A percentile compares a stretch with the other conserved stretches of the same genome.
Evolutionary conservation across 2,113 vertebrate species (phyloP).

Genomic region (Cebus imitator): DNA sequence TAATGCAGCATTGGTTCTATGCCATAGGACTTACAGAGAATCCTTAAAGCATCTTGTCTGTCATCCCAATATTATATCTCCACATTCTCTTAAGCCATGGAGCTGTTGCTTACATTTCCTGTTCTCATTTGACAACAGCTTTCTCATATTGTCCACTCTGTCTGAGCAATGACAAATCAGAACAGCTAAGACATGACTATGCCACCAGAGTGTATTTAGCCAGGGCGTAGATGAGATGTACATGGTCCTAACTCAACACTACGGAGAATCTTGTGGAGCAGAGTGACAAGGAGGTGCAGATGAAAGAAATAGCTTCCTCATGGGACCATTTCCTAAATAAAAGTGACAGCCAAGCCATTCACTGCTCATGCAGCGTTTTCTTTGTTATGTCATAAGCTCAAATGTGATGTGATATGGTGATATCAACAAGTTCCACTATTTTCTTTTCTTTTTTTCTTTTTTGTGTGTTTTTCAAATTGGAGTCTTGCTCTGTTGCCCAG

Average conservation of each 20-base stretch:
- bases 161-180: not conserved
- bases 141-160: not conserved
- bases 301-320: not conserved
- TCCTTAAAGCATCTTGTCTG: too few relatives aligned
- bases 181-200: not conserved
- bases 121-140: not conserved
- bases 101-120: not conserved
- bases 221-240: not conserved
- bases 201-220: not conserved
- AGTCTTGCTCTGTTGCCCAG: too few relatives aligned
- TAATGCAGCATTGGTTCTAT: not conserved
- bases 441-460: not conserved
- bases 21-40: not conserved
- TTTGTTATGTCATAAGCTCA: not conserved
- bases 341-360: not conserved
- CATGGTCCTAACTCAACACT: not conserved
- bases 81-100: not conserved
- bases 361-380: not conserved
- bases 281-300: not conserved
- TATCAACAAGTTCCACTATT: not conserved
- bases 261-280: not conserved
- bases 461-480: too few relatives aligned
- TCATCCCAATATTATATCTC: not conserved
- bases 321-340: not conserved
- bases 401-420: not conserved